Percentiles rank a stretch among this genome's conserved stretches.
Evolutionary conservation across 2,797 vertebrate species (phyloP).

Genomic region (Meriones psammophilus): DNA sequence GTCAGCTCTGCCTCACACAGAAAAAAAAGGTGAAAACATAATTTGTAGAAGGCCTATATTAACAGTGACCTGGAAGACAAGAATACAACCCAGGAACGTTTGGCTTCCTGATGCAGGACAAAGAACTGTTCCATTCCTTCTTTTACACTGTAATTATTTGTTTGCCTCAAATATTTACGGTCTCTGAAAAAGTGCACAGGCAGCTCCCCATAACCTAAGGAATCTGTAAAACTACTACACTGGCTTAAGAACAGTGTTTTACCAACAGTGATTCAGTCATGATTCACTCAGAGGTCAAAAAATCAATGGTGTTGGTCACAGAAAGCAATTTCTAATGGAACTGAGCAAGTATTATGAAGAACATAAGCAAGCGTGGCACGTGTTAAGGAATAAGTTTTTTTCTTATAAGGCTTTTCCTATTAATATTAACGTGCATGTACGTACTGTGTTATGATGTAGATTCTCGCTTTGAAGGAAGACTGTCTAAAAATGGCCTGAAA

Average conservation of each 20-base stretch:
- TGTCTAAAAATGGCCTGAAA: constrained; percentile 45
- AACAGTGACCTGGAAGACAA: constrained; percentile 8
- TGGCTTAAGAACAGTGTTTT: constrained; percentile 18
- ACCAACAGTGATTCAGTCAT: not conserved
- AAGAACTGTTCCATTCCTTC: constrained; percentile 17
- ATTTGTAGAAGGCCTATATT: not conserved
- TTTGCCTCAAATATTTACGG: constrained; percentile 35
- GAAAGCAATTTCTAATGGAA: constrained; percentile 43
- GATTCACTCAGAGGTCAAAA: not conserved
- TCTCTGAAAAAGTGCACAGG: not conserved
- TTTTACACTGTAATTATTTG: constrained; percentile 50
- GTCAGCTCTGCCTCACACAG: not conserved
- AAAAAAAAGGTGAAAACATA: not conserved
- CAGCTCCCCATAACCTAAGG: not conserved
- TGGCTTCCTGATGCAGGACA: not conserved
- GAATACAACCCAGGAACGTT: constrained; percentile 2
- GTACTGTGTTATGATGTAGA: not conserved
- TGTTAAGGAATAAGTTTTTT: constrained; percentile 10
- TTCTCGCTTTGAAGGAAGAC: constrained; percentile 1
- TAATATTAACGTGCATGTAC: not conserved
- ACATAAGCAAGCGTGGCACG: not conserved
- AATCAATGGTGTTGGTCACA: constrained; percentile 2
- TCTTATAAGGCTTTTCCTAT: constrained; percentile 16
- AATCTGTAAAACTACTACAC: constrained; percentile 37
- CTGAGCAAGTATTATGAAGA: constrained; percentile 13